phyloP scores from a whole-genome alignment of 2,113 vertebrate species.

The Dolichotis patagonum region DNA sequence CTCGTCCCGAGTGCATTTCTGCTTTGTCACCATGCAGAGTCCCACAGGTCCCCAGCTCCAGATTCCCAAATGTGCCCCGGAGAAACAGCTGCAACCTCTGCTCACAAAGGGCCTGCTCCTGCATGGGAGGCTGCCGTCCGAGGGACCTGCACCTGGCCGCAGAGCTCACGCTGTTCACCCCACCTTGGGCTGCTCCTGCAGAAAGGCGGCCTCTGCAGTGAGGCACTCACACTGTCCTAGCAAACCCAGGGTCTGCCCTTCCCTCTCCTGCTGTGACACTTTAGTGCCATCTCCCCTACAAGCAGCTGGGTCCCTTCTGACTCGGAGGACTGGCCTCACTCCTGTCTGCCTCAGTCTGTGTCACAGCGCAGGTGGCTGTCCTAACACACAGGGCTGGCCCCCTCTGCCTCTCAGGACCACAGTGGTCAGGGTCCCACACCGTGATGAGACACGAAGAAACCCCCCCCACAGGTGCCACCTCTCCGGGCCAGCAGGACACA shows the following conservation, averaged over 20 bases:
- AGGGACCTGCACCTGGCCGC: not conserved
- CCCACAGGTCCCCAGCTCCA: too few relatives aligned
- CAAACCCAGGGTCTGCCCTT: accelerated
- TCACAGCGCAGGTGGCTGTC: accelerated
- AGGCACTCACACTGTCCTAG: not conserved
- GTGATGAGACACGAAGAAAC: not conserved
- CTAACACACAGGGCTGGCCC: not conserved
- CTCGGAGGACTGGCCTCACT: not conserved
- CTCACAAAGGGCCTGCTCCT: not conserved
- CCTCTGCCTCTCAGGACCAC: not conserved
- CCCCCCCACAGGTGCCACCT: not conserved
- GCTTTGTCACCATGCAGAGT: not conserved
- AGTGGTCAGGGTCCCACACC: not conserved
- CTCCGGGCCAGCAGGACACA: not conserved
- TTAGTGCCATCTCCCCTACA: not conserved
- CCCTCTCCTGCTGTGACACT: not conserved
- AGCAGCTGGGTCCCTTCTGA: not conserved
- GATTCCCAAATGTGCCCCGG: not conserved
- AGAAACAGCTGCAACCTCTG: not conserved
- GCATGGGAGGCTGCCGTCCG: accelerated
- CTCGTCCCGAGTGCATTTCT: accelerated
- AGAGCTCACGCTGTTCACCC: too few relatives aligned
- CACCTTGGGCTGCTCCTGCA: not conserved
- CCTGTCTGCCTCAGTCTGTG: accelerated
- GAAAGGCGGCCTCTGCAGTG: not conserved